Evolutionary conservation across 2,113 vertebrate genomes (phyloP).

Genomic region (Limanda limanda): DNA sequence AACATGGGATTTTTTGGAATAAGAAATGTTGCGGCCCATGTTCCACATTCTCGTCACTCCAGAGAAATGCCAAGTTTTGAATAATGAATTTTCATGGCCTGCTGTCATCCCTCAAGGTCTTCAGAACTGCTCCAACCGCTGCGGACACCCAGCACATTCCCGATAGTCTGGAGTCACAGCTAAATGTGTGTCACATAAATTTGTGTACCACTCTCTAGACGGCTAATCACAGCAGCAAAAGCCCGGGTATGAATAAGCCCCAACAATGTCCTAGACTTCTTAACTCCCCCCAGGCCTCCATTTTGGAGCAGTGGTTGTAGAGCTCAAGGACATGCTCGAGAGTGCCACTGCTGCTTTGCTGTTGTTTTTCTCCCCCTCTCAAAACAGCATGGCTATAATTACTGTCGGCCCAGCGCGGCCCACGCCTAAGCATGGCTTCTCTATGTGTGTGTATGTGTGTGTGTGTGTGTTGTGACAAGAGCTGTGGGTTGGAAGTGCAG

Average conservation of each 20-base stretch:
- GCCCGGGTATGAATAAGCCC: constrained; percentile 45
- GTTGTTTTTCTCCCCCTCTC: constrained; percentile 77
- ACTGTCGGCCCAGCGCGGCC: constrained; percentile 73
- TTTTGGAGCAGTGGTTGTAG: constrained; percentile 67
- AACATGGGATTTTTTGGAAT: neutral
- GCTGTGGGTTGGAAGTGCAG: constrained; percentile 54
- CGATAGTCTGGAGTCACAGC: constrained; percentile 45
- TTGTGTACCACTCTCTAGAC: constrained; percentile 49
- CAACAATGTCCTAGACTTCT: constrained; percentile 48
- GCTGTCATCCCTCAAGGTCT: constrained; percentile 9
- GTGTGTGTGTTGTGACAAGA: constrained; percentile 41
- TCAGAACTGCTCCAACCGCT: constrained; percentile 6
- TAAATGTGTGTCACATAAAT: constrained; percentile 58
- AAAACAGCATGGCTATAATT: constrained; percentile 81
- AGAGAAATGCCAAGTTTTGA: constrained; percentile 20
- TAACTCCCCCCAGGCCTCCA: constrained; percentile 63
- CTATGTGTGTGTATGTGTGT: constrained; percentile 27
- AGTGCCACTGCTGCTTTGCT: constrained; percentile 67
- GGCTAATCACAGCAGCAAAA: constrained; percentile 64
- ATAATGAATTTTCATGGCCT: constrained; percentile 11
- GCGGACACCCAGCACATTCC: constrained; percentile 43
- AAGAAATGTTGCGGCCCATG: constrained; percentile 9
- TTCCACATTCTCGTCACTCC: constrained; percentile 1
- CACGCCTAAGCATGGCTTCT: constrained; percentile 63
- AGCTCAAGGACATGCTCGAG: constrained; percentile 68